phyloP scores from a whole-genome alignment of 35 echinoderm and acorn worm species.

The Holothuria glaberrima region DNA sequence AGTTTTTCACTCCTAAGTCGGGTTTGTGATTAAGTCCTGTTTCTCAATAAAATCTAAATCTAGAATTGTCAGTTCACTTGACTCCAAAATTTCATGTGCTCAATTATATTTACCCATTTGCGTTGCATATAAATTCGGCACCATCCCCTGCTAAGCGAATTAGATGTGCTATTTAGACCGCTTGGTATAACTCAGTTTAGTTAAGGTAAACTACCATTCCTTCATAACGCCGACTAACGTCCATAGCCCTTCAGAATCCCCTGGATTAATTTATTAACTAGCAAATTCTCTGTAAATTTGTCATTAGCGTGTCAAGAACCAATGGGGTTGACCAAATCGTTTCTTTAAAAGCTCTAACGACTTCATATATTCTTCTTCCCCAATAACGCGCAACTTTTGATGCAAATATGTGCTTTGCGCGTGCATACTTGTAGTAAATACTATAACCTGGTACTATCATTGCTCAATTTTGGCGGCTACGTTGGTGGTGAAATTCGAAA shows the following conservation, averaged over 20 bases:
- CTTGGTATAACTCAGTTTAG: conserved; percentile 28
- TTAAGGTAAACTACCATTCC: conserved; percentile 34
- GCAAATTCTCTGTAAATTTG: conserved; percentile 2
- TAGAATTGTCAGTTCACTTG: conserved; percentile 7
- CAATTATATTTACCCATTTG: conserved; percentile 30
- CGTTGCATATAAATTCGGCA: conserved; percentile 16
- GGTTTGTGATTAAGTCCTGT: not conserved
- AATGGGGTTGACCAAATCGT: conserved; percentile 48
- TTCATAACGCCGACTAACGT: conserved; percentile 45
- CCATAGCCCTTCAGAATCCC: conserved; percentile 34
- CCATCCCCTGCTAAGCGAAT: conserved; percentile 14
- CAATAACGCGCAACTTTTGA: conserved; percentile 43
- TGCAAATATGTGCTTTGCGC: conserved; percentile 15
- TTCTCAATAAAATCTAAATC: conserved; percentile 42
- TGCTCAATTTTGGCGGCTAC: conserved; percentile 32
- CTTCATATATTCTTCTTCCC: not conserved
- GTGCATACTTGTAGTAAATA: not conserved
- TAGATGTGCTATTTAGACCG: conserved; percentile 22
- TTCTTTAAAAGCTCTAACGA: conserved; percentile 34
- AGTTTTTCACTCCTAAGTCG: not conserved
- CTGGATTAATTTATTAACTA: conserved; percentile 17
- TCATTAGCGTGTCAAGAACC: conserved; percentile 18
- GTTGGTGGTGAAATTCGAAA: conserved; percentile 31
- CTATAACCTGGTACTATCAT: not conserved
- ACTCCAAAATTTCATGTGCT: conserved; percentile 3